Evolutionary conservation across 2,113 vertebrate genomes (phyloP), one percentile per base, ranked within the genome.

Genomic region (Oreochromis aureus): DNA sequence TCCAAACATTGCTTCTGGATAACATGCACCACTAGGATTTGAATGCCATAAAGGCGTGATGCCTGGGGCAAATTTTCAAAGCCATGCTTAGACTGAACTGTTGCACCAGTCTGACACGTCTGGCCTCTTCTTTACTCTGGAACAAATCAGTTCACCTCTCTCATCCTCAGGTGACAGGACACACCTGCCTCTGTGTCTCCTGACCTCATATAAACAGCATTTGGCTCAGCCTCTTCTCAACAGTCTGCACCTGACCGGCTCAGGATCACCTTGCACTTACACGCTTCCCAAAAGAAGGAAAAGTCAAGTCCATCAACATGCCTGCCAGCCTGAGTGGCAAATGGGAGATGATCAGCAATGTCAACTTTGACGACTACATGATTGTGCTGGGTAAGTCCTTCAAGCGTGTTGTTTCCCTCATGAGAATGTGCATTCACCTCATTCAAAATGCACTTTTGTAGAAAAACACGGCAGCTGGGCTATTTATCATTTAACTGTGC

Each of bases 361-460:
- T 96, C 86, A 98, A 98, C 94, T 95, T 97, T 19, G 97, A 98
- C 22, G 90, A 97, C 44, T 98, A 97, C 76, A 97, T 98, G 98
- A 89, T 94, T 84, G 96, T 96, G 78, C 92, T 98, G 89, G 98
- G 98, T 98, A 95, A 92, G 97, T 88, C 18, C 10, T 85, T 44
- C 9, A 13, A 27, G 8, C 9, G 3, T 5, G 12, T 78, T 46
- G 11, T 69, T 85, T 76, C 66, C 58, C 12, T 80, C 3, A 5
- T 55, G 12, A n/a, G 2, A n/a, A 6, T 53, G 27, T 32, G 4
- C 10, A 0, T 78, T 78, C 27, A 51, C 9, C 4, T 78, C 6
- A 30, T 32, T 51, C 24, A 78, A 2, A 78, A 51, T 78, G 24
- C 71, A 78, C 44, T 32, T 76, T 0, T 51, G 71, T 51, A 78